Evolutionary conservation across 2,113 vertebrate species (phyloP).

Genomic region (Jacana jacana): DNA sequence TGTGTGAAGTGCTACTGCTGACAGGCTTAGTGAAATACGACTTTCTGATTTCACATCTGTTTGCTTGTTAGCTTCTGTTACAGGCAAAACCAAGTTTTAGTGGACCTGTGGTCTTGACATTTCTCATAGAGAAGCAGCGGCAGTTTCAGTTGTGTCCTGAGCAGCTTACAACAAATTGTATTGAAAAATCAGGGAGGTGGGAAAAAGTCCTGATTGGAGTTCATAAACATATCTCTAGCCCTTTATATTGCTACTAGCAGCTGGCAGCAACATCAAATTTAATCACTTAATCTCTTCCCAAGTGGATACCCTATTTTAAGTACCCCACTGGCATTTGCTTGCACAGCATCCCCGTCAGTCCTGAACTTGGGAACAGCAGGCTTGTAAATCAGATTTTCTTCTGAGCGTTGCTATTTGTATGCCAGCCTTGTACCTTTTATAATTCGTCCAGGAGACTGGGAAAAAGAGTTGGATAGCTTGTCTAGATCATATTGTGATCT

Average conservation of each 20-base stretch:
- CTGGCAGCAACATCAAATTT: constrained; percentile 18
- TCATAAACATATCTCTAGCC: neutral
- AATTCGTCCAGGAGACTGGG: neutral
- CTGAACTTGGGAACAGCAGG: constrained; percentile 6
- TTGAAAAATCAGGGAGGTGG: neutral
- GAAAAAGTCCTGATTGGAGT: neutral
- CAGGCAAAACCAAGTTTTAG: neutral
- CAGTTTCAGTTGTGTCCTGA: neutral
- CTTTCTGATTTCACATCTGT: neutral
- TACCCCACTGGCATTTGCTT: constrained; percentile 51
- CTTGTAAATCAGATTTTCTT: constrained; percentile 7
- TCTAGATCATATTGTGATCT: accelerated
- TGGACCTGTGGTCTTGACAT: neutral
- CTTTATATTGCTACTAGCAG: constrained; percentile 32
- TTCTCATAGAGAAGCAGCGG: neutral
- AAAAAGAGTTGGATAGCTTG: neutral
- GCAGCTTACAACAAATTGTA: neutral
- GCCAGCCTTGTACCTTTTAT: neutral
- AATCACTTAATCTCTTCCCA: constrained; percentile 62
- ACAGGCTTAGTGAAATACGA: neutral
- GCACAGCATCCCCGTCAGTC: constrained; percentile 11
- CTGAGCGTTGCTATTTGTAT: neutral
- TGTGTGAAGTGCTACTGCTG: neutral
- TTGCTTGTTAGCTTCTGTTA: neutral
- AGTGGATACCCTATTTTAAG: constrained; percentile 58